Evolutionary conservation across 1,140 invertebrate genomes (phyloP).

Genomic region (Trichoplusia ni): DNA sequence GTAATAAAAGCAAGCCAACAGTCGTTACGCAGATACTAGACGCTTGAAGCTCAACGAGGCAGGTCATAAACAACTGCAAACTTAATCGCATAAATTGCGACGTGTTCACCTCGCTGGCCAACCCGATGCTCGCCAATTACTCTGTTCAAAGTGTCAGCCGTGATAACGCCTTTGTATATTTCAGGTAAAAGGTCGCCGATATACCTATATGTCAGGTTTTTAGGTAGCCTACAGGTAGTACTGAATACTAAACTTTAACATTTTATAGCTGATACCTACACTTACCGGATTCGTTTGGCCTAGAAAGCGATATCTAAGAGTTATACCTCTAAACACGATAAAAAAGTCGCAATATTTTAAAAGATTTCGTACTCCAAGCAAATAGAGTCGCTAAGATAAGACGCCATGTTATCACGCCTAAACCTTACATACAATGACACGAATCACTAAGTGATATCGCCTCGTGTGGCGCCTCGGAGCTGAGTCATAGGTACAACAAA

Average conservation of each 20-base stretch:
- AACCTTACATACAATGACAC: neutral
- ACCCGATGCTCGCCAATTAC: slow-evolving; percentile 9
- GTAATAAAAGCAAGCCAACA: neutral
- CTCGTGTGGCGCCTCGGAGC: neutral
- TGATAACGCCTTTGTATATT: neutral
- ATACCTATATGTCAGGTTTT: too few species aligned
- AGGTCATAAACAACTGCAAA: slow-evolving; percentile 16
- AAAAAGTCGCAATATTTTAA: neutral
- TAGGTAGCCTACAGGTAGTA: too few species aligned
- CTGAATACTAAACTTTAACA: too few species aligned
- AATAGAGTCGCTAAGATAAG: neutral
- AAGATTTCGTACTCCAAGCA: neutral
- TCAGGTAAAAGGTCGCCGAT: neutral
- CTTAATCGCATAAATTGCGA: slow-evolving; percentile 21
- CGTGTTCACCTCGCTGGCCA: neutral
- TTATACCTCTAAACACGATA: too few species aligned
- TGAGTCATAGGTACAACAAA: slow-evolving; percentile 12
- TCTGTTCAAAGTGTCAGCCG: neutral
- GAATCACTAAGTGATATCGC: slow-evolving; percentile 13
- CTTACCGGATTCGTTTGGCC: too few species aligned
- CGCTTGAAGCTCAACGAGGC: neutral
- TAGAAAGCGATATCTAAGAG: too few species aligned
- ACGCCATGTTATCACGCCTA: neutral
- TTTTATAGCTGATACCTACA: too few species aligned
- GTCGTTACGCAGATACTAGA: neutral